phyloP scores from a whole-genome alignment of 2,888 invertebrate genomes.

The Anthrax anthrax region DNA sequence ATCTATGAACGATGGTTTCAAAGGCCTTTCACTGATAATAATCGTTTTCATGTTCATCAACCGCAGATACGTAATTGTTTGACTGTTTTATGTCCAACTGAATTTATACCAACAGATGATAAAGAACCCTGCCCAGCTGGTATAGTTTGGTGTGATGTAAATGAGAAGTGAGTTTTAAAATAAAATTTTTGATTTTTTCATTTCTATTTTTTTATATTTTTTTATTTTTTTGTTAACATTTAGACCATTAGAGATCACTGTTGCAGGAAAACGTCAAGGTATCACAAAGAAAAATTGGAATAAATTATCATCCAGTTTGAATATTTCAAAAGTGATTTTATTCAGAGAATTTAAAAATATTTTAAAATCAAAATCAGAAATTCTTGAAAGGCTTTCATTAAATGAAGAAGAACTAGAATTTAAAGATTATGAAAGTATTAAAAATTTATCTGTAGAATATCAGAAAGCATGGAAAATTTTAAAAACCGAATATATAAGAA shows the following conservation, averaged over 20 bases:
- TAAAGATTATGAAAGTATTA: slow-evolving; percentile 19
- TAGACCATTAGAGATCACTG: slow-evolving; percentile 54
- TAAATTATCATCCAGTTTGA: slow-evolving; percentile 34
- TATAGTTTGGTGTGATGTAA: slow-evolving; percentile 41
- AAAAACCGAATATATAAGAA: slow-evolving; percentile 37
- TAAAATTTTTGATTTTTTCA: too few species aligned
- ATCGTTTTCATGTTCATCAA: slow-evolving; percentile 17
- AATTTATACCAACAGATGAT: slow-evolving; percentile 26
- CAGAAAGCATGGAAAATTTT: slow-evolving; percentile 34
- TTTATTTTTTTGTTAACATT: slow-evolving; percentile 12
- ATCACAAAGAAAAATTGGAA: slow-evolving; percentile 48
- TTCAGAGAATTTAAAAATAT: slow-evolving; percentile 37
- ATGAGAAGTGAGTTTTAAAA: background rate
- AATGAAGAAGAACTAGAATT: slow-evolving; percentile 7
- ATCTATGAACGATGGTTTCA: slow-evolving; percentile 33
- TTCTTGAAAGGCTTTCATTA: slow-evolving; percentile 12
- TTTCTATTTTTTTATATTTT: background rate
- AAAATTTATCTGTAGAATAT: slow-evolving; percentile 22
- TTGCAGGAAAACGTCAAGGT: slow-evolving; percentile 66
- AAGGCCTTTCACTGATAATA: slow-evolving; percentile 8
- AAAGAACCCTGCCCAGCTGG: slow-evolving; percentile 44
- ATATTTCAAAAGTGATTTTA: slow-evolving; percentile 42
- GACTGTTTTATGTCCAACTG: slow-evolving; percentile 25
- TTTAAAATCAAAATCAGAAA: slow-evolving; percentile 23
- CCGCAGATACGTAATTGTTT: slow-evolving; percentile 19